phyloP scores from a whole-genome alignment of 2,113 vertebrate species.

The Bubo bubo region DNA sequence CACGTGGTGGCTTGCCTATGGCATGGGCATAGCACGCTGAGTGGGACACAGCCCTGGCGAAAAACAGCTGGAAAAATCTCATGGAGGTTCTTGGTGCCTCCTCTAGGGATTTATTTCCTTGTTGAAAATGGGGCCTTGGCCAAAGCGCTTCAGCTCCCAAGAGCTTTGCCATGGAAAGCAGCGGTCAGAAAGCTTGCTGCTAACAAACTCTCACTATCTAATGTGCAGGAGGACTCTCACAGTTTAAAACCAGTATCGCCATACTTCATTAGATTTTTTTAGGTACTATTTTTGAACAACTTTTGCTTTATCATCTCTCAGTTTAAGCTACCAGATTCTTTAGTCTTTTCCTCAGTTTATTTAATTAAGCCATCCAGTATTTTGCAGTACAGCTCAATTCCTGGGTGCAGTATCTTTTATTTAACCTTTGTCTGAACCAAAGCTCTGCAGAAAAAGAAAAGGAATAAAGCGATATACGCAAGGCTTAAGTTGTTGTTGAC shows the following conservation, averaged over 20 bases:
- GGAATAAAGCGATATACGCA: background rate
- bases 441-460: background rate
- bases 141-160: background rate
- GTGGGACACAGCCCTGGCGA: fast-evolving
- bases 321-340: background rate
- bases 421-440: background rate
- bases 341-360: background rate
- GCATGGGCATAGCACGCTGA: fast-evolving
- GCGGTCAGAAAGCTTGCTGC: background rate
- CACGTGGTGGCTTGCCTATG: fast-evolving
- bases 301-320: background rate
- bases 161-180: background rate
- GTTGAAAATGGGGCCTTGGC: background rate
- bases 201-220: background rate
- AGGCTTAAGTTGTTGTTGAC: background rate
- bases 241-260: background rate
- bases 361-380: background rate
- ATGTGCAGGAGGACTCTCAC: background rate
- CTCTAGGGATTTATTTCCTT: background rate
- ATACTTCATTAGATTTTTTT: background rate
- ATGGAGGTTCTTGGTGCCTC: background rate
- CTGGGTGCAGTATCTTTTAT: background rate
- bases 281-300: background rate
- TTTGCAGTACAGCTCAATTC: background rate
- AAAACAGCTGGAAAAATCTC: background rate